Percentiles rank a stretch among this genome's conserved stretches.
These are phyloP conservation scores for Psilanteris sp. DNA, from an alignment of 1,140 invertebrate species.

Conservation along the genomic window DNA sequence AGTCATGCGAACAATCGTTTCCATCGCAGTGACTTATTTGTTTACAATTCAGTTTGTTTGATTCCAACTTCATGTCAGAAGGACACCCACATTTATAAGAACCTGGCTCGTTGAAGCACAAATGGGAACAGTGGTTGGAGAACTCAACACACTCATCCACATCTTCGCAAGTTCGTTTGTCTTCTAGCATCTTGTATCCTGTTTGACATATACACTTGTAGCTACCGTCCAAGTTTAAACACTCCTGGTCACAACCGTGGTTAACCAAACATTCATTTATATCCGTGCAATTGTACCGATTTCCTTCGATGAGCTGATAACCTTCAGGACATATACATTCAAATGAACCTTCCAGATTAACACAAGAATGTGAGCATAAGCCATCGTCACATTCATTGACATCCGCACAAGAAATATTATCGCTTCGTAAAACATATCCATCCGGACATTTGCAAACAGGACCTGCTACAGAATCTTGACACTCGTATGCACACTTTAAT, in stretches of 20 bases:
- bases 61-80: slow-evolving; percentile 80
- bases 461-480: slow-evolving; percentile 82
- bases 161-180: slow-evolving; percentile 78
- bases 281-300: slow-evolving; percentile 82
- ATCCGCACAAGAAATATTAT: slow-evolving; percentile 83
- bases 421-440: slow-evolving; percentile 82
- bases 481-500: slow-evolving; percentile 78
- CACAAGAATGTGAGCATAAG: slow-evolving; percentile 72
- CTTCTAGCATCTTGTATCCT: slow-evolving; percentile 57
- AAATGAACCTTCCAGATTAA: slow-evolving; percentile 81
- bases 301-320: slow-evolving; percentile 76
- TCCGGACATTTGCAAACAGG: slow-evolving; percentile 83
- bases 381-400: slow-evolving; percentile 83
- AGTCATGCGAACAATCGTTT: slow-evolving; percentile 81
- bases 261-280: slow-evolving; percentile 78
- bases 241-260: slow-evolving; percentile 81
- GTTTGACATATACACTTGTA: slow-evolving; percentile 78
- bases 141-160: slow-evolving; percentile 86
- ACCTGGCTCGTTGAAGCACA: slow-evolving; percentile 80
- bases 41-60: slow-evolving; percentile 79
- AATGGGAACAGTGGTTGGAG: slow-evolving; percentile 62
- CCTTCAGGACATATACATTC: slow-evolving; percentile 82
- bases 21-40: slow-evolving; percentile 79
- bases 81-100: slow-evolving; percentile 82
- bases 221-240: slow-evolving; percentile 84